A percentile compares a stretch with the other conserved stretches of the same genome.
phyloP scores from a whole-genome alignment of 2,797 vertebrate genomes.

The Leucoraja ocellata region DNA sequence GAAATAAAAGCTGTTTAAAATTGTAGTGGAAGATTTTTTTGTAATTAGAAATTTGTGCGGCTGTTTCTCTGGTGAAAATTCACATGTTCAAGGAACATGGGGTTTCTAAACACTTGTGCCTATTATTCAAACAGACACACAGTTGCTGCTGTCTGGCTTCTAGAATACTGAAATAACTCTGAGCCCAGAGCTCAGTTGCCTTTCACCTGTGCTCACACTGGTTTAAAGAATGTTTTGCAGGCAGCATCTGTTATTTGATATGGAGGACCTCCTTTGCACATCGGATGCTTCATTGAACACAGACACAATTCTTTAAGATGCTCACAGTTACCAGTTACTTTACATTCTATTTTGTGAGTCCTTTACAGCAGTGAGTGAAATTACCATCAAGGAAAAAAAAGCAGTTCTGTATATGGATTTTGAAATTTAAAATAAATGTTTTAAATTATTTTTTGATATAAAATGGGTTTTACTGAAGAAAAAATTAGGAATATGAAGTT shows the following conservation, averaged over 20 bases:
- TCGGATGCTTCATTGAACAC: background rate
- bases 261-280: background rate
- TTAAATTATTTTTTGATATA: too few relatives aligned
- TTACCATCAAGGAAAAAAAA: background rate
- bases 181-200: background rate
- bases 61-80: background rate
- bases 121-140: background rate
- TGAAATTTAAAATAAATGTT: background rate
- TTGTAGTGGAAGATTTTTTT: background rate
- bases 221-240: background rate
- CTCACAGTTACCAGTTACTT: background rate
- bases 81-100: background rate
- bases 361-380: background rate
- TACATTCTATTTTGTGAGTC: background rate
- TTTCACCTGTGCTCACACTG: conserved; percentile 3
- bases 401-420: background rate
- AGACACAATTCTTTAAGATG: background rate
- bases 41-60: background rate
- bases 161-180: conserved; percentile 4
- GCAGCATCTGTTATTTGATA: conserved; percentile 23
- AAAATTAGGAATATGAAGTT: background rate
- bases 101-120: background rate
- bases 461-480: background rate
- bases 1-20: background rate
- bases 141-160: background rate